Evolutionary conservation across 2,888 invertebrate species (phyloP).

Genomic region (Athripsodes cinereus): DNA sequence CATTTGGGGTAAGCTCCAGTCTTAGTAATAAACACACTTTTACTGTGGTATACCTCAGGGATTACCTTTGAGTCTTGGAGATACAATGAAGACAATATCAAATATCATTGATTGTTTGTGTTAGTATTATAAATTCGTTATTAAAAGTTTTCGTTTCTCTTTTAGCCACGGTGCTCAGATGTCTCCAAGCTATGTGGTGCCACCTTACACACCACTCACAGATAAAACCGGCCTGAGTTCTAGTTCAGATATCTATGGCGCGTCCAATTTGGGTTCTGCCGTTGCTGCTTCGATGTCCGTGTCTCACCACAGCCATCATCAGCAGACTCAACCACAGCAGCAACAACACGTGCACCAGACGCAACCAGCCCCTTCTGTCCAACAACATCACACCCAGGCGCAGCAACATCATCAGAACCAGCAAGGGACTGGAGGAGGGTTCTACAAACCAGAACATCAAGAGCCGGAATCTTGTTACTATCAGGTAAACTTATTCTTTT

Average conservation of each 20-base stretch:
- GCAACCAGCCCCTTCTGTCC: constrained; percentile 32
- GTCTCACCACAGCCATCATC: constrained; percentile 61
- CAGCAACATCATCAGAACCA: constrained; percentile 11
- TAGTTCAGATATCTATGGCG: constrained; percentile 34
- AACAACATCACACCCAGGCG: constrained; percentile 47
- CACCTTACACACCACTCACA: constrained; percentile 44
- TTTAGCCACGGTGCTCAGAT: constrained; percentile 26
- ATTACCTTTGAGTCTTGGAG: too few relatives aligned
- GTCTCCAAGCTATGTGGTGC: constrained; percentile 35
- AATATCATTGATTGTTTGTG: too few relatives aligned
- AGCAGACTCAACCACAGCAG: constrained; percentile 31
- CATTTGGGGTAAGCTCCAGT: constrained; percentile 8
- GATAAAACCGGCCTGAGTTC: constrained; percentile 31
- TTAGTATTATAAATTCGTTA: too few relatives aligned
- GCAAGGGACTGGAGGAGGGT: neutral
- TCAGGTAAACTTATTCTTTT: constrained; percentile 50
- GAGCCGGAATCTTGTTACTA: constrained; percentile 70
- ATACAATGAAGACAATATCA: too few relatives aligned
- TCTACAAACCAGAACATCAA: constrained; percentile 41
- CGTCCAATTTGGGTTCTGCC: constrained; percentile 64
- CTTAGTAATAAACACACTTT: too few relatives aligned
- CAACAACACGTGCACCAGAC: constrained; percentile 33
- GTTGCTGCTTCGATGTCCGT: constrained; percentile 75
- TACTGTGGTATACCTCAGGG: too few relatives aligned
- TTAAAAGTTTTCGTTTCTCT: neutral